phyloP scores from a whole-genome alignment of 2,113 vertebrate genomes.

The Rutilus rutilus region DNA sequence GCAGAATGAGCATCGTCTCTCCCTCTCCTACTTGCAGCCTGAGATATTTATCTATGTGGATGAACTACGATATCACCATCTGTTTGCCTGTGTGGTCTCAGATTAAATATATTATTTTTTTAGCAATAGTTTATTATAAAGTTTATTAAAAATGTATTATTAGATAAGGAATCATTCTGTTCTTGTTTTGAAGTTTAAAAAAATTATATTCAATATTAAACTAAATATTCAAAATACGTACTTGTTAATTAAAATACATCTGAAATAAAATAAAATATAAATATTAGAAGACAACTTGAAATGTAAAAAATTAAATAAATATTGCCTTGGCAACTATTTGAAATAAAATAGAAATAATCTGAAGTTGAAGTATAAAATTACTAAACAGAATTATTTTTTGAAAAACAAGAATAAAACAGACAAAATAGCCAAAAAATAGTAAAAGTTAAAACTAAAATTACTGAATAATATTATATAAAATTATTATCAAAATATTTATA shows the following conservation, averaged over 20 bases:
- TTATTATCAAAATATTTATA: too few species aligned
- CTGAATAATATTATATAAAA: too few species aligned
- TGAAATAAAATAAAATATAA: neutral
- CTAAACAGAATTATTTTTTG: neutral
- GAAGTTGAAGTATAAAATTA: neutral
- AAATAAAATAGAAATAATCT: neutral
- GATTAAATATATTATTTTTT: neutral
- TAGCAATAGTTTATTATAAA: neutral
- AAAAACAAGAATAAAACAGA: neutral
- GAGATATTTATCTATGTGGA: slow-evolving; percentile 25
- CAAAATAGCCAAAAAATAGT: neutral
- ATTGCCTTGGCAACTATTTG: neutral
- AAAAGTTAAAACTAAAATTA: neutral
- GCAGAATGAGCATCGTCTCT: neutral
- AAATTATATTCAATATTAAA: too few species aligned
- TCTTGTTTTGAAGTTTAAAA: neutral
- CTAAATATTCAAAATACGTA: neutral
- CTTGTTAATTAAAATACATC: neutral
- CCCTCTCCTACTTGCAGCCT: neutral
- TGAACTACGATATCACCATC: slow-evolving; percentile 2
- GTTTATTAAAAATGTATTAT: neutral
- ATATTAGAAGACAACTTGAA: too few species aligned
- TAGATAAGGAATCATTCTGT: neutral
- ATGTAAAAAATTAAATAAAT: too few species aligned
- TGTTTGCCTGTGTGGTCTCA: slow-evolving; percentile 10